Base-by-base conservation (phyloP, 2,113 vertebrate genomes). In the Ptychochromis oligacanthus region DNA sequence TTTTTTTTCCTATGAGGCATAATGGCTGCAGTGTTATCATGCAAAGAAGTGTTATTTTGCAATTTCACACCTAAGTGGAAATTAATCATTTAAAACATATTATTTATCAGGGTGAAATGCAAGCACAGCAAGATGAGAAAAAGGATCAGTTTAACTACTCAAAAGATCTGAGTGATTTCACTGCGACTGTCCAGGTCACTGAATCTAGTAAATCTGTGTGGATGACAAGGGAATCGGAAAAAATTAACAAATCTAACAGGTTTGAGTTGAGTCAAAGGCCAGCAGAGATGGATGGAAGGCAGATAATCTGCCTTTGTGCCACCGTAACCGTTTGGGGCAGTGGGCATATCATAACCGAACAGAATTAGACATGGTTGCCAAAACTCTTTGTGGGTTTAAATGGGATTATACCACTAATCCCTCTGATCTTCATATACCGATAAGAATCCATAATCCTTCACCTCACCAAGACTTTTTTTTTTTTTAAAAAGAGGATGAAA, bases 401-500 rank as follows among this genome's bases (percentile, higher is more conserved):
- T 89, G 77, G 88, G 92, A 93, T 96, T 93, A 94, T 81, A 80
- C 70, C 40, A 43, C 72, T 91, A 93, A 95, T 92, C 94, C 92
- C 61, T 56, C 76, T 92, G 89, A 93, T 94, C 91, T 93, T 91
- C 80, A 93, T 84, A 90, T 86, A 89, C 79, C 7, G 88, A 95
- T 91, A 92, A 91, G 7, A 49, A 92, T 83, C 83, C 55, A 36
- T 93, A 94, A 95, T 93, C 92, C 88, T 65, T 92, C 84, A 93
- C 89, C 85, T 92, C 80, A 22, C 34, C 26, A 58, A 89, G 90
- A 91, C 93, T 31, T 31, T 31, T 31, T 31, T 31, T 93, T 46
- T 54, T 49, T 54, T 72, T 72, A 18, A 3, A 79, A 80, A 81
- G 40, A 67, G 70, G 15, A 87, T 88, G 34, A 82, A 87, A 92